Percentiles rank a stretch among this genome's conserved stretches.
Evolutionary conservation across 1,140 invertebrate species (phyloP).

Genomic region (Laupala kohalensis): DNA sequence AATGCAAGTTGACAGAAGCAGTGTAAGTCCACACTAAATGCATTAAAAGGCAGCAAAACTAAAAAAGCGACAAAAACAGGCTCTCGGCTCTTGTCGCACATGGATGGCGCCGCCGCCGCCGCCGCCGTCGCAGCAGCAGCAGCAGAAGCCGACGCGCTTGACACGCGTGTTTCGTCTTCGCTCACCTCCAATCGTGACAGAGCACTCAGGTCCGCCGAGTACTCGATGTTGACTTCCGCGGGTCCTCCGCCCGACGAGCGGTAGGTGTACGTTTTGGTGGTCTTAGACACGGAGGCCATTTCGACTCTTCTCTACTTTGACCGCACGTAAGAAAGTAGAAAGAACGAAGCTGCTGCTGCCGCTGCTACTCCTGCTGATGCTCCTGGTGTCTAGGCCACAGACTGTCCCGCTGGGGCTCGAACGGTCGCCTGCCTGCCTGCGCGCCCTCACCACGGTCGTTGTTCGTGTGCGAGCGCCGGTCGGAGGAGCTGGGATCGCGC

Average conservation of each 20-base stretch:
- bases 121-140: no score
- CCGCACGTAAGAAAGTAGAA: background rate
- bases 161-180: no score
- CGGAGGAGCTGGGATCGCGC: slow-evolving; percentile 17
- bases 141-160: no score
- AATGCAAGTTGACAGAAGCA: background rate
- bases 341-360: slow-evolving; percentile 25
- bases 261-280: slow-evolving; percentile 75
- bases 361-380: background rate
- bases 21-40: no score
- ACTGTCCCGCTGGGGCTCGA: slow-evolving; percentile 35
- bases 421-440: slow-evolving; percentile 13
- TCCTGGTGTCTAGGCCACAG: slow-evolving; percentile 30
- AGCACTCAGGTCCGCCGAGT: slow-evolving; percentile 80
- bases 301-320: background rate
- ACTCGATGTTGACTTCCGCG: slow-evolving; percentile 86
- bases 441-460: slow-evolving; percentile 17
- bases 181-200: slow-evolving; percentile 85
- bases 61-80: no score
- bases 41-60: no score
- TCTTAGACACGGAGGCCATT: slow-evolving; percentile 52
- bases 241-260: slow-evolving; percentile 63
- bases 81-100: no score
- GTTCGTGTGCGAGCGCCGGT: slow-evolving; percentile 31
- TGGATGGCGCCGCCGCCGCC: no score